Percentiles rank a stretch among this genome's conserved stretches.
Conservation (phyloP, 2,888 invertebrate genomes). For the Spatulosminthurus flaviceps region DNA sequence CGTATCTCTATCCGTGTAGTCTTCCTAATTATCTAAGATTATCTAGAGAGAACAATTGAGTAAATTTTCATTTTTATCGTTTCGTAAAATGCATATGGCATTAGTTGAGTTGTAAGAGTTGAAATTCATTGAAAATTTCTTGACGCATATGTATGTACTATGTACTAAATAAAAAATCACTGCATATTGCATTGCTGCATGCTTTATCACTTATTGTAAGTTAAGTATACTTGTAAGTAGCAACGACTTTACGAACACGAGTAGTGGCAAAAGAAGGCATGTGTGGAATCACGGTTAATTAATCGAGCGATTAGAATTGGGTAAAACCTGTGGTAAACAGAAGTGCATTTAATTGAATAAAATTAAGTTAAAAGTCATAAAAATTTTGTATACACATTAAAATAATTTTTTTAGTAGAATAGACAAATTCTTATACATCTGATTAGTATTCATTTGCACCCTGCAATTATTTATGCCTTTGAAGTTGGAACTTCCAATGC, state of each 20-base stretch:
- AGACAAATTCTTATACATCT: background rate
- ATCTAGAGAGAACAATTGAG: too few relatives aligned
- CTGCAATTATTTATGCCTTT: constrained; percentile 14
- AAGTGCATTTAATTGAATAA: constrained; percentile 4
- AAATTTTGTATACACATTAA: background rate
- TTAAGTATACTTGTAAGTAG: background rate
- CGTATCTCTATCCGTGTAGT: too few relatives aligned
- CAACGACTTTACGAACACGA: background rate
- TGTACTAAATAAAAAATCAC: too few relatives aligned
- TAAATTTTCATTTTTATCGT: too few relatives aligned
- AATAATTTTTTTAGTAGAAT: background rate
- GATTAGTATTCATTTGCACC: constrained; percentile 14
- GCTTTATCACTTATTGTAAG: background rate
- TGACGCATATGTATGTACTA: too few relatives aligned
- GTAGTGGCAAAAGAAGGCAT: background rate
- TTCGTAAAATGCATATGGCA: too few relatives aligned
- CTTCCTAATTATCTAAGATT: too few relatives aligned
- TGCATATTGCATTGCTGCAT: too few relatives aligned
- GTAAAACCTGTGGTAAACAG: background rate
- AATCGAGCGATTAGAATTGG: constrained; percentile 1
- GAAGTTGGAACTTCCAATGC: constrained; percentile 7
- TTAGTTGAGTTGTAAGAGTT: too few relatives aligned
- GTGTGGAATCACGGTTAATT: constrained; percentile 12
- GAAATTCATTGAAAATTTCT: too few relatives aligned
- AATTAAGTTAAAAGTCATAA: background rate